A percentile compares a stretch with the other conserved stretches of the same genome.
These are phyloP conservation scores for Cherax quadricarinatus DNA, from an alignment of 1,140 invertebrate species.

Conservation along the genomic window DNA sequence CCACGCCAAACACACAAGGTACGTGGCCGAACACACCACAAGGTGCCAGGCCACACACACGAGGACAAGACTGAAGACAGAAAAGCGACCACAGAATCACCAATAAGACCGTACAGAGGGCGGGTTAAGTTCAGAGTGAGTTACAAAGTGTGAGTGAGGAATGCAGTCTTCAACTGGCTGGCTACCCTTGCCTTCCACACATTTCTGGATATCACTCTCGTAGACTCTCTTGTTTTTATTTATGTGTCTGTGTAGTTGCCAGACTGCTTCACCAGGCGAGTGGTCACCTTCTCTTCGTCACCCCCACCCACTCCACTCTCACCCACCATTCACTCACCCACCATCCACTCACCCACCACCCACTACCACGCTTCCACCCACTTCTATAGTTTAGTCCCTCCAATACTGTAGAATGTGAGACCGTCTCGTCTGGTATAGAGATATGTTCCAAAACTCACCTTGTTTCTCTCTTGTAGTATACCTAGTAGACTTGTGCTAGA, in stretches of 20 bases:
- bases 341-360: too few species aligned
- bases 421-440: not conserved
- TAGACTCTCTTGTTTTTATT: not conserved
- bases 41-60: not conserved
- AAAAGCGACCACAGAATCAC: not conserved
- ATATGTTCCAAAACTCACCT: not conserved
- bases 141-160: not conserved
- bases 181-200: not conserved
- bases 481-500: not conserved
- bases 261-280: not conserved
- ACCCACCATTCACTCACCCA: too few species aligned
- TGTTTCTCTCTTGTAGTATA: not conserved
- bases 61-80: not conserved
- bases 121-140: slow-evolving; percentile 6
- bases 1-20: not conserved
- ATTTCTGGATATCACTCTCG: not conserved
- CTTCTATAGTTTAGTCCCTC: not conserved
- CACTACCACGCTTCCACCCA: not conserved
- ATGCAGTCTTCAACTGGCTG: not conserved
- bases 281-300: not conserved
- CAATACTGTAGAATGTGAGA: not conserved
- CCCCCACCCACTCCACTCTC: too few species aligned
- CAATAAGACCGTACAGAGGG: not conserved
- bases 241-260: not conserved
- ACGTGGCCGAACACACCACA: too few species aligned